These are phyloP conservation scores for Karalla daura DNA, from an alignment of 2,797 vertebrate species.

Conservation along the genomic window DNA sequence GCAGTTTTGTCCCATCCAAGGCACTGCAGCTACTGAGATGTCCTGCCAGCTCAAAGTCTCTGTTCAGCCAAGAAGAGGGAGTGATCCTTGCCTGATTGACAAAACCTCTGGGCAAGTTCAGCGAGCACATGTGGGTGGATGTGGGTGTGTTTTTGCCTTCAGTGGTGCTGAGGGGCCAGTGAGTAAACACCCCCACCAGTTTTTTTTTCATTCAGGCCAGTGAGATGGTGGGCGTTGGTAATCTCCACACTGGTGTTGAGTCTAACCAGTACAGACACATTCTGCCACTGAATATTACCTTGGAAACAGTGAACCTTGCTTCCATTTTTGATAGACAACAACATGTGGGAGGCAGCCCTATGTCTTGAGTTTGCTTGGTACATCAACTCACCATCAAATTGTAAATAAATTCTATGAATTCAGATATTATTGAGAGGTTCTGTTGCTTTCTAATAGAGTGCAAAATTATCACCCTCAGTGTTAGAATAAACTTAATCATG, in stretches of 20 bases:
- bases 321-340: slow-evolving; percentile 31
- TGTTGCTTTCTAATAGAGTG: no score
- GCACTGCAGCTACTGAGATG: slow-evolving; percentile 55
- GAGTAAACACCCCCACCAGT: slow-evolving; percentile 49
- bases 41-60: slow-evolving; percentile 60
- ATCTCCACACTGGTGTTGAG: slow-evolving; percentile 47
- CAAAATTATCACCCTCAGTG: background rate
- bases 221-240: slow-evolving; percentile 17
- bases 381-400: slow-evolving; percentile 20
- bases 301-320: slow-evolving; percentile 42
- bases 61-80: slow-evolving; percentile 50
- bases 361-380: slow-evolving; percentile 12
- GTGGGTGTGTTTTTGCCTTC: slow-evolving; percentile 3
- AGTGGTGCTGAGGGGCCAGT: slow-evolving; percentile 26
- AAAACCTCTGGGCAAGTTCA: slow-evolving; percentile 69
- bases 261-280: slow-evolving; percentile 41
- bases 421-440: no score
- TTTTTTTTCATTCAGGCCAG: slow-evolving; percentile 32
- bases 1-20: slow-evolving; percentile 54
- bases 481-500: no score
- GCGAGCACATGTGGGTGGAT: background rate
- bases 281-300: slow-evolving; percentile 43
- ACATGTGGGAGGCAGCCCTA: slow-evolving; percentile 24
- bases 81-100: slow-evolving; percentile 57
- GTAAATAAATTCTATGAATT: no score